Conservation (phyloP, 1,140 invertebrate species). For the Drosophila elegans region DNA sequence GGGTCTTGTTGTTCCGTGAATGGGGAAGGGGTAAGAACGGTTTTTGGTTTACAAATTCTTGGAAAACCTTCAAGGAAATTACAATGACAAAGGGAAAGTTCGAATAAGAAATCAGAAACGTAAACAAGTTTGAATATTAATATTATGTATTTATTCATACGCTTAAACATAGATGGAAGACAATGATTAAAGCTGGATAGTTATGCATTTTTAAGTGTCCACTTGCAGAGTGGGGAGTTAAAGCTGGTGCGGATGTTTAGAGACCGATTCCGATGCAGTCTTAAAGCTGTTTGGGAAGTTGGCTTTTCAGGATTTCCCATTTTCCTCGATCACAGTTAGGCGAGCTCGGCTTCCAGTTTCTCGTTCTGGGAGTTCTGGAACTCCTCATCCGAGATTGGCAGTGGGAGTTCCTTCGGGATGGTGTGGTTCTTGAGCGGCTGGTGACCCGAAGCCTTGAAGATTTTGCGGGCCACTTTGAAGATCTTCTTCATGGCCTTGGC, state of each 20-base stretch:
- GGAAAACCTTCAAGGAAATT: constrained; percentile 49
- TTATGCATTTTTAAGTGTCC: constrained; percentile 33
- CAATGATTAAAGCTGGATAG: constrained; percentile 42
- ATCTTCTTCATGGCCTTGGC: constrained; percentile 45
- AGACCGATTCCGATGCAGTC: constrained; percentile 47
- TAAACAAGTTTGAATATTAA: constrained; percentile 27
- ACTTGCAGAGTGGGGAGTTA: constrained; percentile 29
- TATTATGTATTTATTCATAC: constrained; percentile 40
- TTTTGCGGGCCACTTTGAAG: constrained; percentile 49
- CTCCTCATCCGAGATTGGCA: constrained; percentile 26
- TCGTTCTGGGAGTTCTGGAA: constrained; percentile 43
- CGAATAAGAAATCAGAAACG: constrained; percentile 30
- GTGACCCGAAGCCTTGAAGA: constrained; percentile 34
- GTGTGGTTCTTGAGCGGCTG: constrained; percentile 9
- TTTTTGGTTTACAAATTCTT: constrained; percentile 48
- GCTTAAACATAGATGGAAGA: constrained; percentile 55
- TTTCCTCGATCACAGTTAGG: constrained; percentile 40
- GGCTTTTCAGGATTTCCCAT: constrained; percentile 4
- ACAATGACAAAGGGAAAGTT: constrained; percentile 48
- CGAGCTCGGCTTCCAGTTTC: constrained; percentile 33
- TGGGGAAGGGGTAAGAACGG: constrained; percentile 43
- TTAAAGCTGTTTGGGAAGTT: constrained; percentile 39
- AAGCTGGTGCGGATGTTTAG: constrained; percentile 53
- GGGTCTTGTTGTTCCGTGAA: constrained; percentile 35
- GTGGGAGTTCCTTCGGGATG: constrained; percentile 3